Evolutionary conservation across 2,797 vertebrate genomes (phyloP).

Genomic region (Silurus aristotelis): DNA sequence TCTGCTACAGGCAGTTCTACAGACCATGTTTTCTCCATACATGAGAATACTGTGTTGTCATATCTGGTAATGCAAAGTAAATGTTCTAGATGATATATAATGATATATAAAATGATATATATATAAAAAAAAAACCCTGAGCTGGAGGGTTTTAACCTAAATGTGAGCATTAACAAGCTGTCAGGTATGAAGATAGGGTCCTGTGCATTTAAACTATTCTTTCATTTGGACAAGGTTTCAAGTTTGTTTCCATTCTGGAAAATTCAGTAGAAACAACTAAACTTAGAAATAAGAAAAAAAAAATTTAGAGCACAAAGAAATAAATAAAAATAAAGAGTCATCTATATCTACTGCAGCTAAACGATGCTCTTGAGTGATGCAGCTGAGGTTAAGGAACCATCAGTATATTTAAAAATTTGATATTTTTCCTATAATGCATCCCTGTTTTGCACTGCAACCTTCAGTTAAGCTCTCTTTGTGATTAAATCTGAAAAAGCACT

Average conservation of each 20-base stretch:
- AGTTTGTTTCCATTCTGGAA: neutral
- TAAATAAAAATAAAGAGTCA: too few relatives aligned
- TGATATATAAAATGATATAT: too few relatives aligned
- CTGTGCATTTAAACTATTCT: too few relatives aligned
- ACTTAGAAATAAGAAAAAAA: neutral
- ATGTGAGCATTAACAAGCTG: too few relatives aligned
- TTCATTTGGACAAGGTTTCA: neutral
- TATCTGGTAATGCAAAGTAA: neutral
- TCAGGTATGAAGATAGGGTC: too few relatives aligned
- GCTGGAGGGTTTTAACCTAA: too few relatives aligned
- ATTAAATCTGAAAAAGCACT: neutral
- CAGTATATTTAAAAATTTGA: too few relatives aligned
- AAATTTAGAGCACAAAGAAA: too few relatives aligned
- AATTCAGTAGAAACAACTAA: neutral
- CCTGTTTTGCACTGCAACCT: neutral
- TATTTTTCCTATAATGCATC: neutral
- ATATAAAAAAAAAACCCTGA: too few relatives aligned
- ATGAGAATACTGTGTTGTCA: neutral
- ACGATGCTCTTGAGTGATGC: neutral
- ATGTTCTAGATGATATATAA: too few relatives aligned
- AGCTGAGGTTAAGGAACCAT: neutral
- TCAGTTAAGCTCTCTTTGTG: too few relatives aligned
- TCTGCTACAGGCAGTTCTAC: neutral
- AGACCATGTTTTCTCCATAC: neutral
- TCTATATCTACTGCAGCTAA: neutral